phyloP scores from a whole-genome alignment of 64 coral and sea anemone genomes.

The Trachythela sp. region DNA sequence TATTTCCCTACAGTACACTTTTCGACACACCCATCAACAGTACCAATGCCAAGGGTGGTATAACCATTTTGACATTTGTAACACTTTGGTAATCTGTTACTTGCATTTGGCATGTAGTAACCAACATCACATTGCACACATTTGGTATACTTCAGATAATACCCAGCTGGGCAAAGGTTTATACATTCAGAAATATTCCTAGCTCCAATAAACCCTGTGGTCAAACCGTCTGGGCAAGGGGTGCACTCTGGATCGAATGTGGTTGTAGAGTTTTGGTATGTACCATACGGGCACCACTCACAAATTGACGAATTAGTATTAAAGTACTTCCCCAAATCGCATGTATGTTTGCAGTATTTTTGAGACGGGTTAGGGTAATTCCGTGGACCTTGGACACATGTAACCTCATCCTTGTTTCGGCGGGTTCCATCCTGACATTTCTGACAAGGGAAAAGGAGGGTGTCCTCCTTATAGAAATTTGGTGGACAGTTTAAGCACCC shows the following conservation, averaged over 20 bases:
- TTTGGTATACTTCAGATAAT: not conserved
- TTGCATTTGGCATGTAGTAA: not conserved
- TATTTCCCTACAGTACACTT: slow-evolving; percentile 21
- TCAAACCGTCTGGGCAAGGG: not conserved
- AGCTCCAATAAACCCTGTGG: not conserved
- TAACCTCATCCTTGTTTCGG: not conserved
- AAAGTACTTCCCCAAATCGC: slow-evolving; percentile 15
- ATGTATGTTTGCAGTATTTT: slow-evolving; percentile 29
- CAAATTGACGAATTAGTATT: slow-evolving; percentile 24
- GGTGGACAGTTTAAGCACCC: not conserved
- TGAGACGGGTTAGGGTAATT: not conserved
- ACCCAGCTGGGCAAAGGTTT: not conserved
- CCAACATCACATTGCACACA: not conserved
- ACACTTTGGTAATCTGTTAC: not conserved
- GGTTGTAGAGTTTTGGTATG: slow-evolving; percentile 36
- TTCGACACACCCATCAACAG: not conserved
- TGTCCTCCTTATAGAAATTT: not conserved
- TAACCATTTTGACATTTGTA: not conserved
- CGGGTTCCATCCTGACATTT: not conserved
- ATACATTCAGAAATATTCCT: slow-evolving; percentile 5
- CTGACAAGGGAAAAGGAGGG: not conserved
- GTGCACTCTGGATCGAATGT: not conserved
- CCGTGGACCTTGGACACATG: not conserved
- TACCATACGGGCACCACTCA: slow-evolving; percentile 40
- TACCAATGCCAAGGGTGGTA: not conserved